These are phyloP conservation scores for Sebastes nivosus DNA, from an alignment of 2,797 vertebrate genomes.

Conservation along the genomic window DNA sequence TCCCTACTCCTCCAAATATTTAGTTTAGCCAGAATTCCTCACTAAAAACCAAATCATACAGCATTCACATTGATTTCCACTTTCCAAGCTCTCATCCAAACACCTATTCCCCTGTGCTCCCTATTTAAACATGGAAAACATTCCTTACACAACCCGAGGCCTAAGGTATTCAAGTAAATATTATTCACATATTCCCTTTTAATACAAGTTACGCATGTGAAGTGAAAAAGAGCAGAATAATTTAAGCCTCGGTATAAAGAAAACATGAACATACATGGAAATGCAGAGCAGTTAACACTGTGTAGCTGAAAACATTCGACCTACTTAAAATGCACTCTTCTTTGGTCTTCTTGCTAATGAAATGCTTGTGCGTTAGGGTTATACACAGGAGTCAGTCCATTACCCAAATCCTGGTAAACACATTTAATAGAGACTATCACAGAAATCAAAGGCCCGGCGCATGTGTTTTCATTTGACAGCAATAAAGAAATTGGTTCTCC, in stretches of 20 bases:
- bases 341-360: not conserved
- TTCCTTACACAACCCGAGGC: slow-evolving; percentile 23
- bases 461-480: not conserved
- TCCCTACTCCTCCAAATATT: not conserved
- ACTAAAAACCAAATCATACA: slow-evolving; percentile 1
- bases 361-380: not conserved
- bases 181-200: slow-evolving; percentile 58
- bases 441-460: not conserved
- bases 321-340: not conserved
- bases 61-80: slow-evolving; percentile 36
- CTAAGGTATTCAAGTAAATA: slow-evolving; percentile 42
- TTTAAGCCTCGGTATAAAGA: not conserved
- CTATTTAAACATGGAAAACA: slow-evolving; percentile 52
- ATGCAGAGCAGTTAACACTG: not conserved
- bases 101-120: slow-evolving; percentile 26
- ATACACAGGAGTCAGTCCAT: not conserved
- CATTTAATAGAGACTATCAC: not conserved
- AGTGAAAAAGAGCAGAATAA: slow-evolving; percentile 14
- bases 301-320: not conserved
- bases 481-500: not conserved
- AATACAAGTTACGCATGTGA: slow-evolving; percentile 26
- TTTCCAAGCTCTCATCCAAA: slow-evolving; percentile 40
- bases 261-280: slow-evolving; percentile 24
- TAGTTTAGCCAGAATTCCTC: not conserved
- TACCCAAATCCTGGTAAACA: not conserved